Percentiles rank a stretch among this genome's conserved stretches.
phyloP scores from a whole-genome alignment of 2,888 invertebrate genomes.

The Sinhomidia bicolor region DNA sequence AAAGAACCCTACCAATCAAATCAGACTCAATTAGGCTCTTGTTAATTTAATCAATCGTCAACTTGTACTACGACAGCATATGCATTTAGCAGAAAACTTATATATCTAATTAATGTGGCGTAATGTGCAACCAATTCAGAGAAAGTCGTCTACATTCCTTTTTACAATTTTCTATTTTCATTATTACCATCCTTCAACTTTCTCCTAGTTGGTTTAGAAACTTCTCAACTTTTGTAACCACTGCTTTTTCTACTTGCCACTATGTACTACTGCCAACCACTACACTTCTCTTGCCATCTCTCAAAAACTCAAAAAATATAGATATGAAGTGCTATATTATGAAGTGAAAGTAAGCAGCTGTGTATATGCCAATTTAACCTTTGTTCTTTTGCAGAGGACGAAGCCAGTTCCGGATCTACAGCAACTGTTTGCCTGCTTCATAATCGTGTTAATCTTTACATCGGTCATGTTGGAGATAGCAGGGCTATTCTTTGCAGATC shows the following conservation, averaged over 20 bases:
- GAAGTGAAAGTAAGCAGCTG: background rate
- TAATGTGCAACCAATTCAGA: background rate
- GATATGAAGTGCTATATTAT: background rate
- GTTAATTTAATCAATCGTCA: slow-evolving; percentile 12
- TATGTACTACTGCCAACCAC: too few relatives aligned
- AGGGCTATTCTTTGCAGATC: slow-evolving; percentile 83
- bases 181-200: background rate
- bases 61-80: background rate
- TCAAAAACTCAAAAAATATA: background rate
- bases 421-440: slow-evolving; percentile 83
- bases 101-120: background rate
- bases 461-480: slow-evolving; percentile 84
- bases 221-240: background rate
- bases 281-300: background rate
- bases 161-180: background rate
- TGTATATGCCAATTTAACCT: slow-evolving; percentile 22
- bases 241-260: background rate
- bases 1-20: background rate
- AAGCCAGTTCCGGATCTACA: slow-evolving; percentile 82
- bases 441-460: slow-evolving; percentile 82
- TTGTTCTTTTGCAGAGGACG: slow-evolving; percentile 30
- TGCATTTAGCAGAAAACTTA: background rate
- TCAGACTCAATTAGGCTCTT: slow-evolving; percentile 5
- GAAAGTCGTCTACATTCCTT: background rate
- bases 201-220: background rate